phyloP scores from a whole-genome alignment of 2,888 invertebrate genomes.

The Omphaloscelis lunosa region DNA sequence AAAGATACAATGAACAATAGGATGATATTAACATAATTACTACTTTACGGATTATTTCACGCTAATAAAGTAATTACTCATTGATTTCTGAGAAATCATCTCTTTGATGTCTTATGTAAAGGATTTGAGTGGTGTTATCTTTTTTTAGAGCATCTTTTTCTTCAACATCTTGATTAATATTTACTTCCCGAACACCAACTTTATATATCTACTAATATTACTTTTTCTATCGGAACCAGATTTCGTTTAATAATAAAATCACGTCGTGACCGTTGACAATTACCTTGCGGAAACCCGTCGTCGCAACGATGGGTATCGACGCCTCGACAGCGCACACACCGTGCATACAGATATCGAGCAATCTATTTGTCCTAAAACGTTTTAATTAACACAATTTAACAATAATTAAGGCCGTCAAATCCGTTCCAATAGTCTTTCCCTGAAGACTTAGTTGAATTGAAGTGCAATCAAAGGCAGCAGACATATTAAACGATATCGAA shows the following conservation, averaged over 20 bases:
- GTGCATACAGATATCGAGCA: conserved; percentile 46
- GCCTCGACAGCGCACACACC: conserved; percentile 32
- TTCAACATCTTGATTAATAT: background rate
- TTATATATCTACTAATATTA: background rate
- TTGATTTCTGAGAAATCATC: conserved; percentile 29
- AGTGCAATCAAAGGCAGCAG: conserved; percentile 12
- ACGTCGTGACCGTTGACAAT: conserved; percentile 49
- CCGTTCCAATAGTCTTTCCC: conserved; percentile 34
- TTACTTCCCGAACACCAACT: background rate
- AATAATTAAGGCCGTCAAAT: conserved; percentile 54
- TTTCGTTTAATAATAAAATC: conserved; percentile 32
- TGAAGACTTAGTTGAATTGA: background rate
- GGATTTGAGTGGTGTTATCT: background rate
- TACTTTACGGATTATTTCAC: conserved; percentile 31
- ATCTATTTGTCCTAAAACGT: conserved; percentile 30
- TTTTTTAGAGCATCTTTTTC: background rate
- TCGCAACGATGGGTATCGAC: conserved; percentile 24
- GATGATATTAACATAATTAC: conserved; percentile 49
- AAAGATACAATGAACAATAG: conserved; percentile 50
- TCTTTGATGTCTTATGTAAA: background rate
- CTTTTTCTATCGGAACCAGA: conserved; percentile 1
- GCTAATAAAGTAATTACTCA: conserved; percentile 42
- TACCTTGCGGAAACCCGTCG: conserved; percentile 48
- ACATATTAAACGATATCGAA: conserved; percentile 20
- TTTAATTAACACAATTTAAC: conserved; percentile 39